Evolutionary conservation across 1,140 invertebrate genomes (phyloP), one percentile per base, ranked within the genome.

Genomic region (Caerostris extrusa): DNA sequence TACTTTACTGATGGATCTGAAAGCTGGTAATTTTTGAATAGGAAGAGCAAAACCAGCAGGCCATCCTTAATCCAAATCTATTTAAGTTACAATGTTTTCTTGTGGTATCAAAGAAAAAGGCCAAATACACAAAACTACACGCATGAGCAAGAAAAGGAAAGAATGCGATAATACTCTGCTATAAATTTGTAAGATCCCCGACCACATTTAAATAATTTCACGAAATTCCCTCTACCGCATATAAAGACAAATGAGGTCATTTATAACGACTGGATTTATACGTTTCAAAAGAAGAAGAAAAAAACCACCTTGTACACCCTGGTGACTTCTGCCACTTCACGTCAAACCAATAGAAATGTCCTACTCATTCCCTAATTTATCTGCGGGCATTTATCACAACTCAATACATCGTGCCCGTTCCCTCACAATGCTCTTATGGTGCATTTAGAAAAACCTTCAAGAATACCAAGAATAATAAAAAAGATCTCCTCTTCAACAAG

Each of bases 211-310:
- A 93, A 93, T 92, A 92, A 85, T 92, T 92, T 92, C 34, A 19
- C 61, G 34, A 83, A 85, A 85, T 81, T 85, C 53, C 17, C 17
- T 34, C 34, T 34, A 34, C 34, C 34, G 6, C 60, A 19, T 81
- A 83, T 92, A 64, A 93, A 93, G 91, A 93, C 91, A 87, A 87
- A 93, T 93, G 82, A 55, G 82, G 58, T 86, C 91, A 14, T 93
- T 61, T 69, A 93, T 93, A 83, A 93, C 77, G 58, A 34, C 8
- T 19, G 83, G 61, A 87, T 93, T 93, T 93, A 93, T 87, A 93
- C 83, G 53, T 56, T 90, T 53, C 19, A 60, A 61, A 60, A 34
- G 34, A 34, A 34, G 34, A 2, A 34, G 2, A 34, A 34, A 34
- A 34, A 34, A 58, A 19, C n/a, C 57, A 60, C 19, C 56, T n/a